phyloP scores from a whole-genome alignment of 2,888 invertebrate genomes.

The Daptonema setosum region DNA sequence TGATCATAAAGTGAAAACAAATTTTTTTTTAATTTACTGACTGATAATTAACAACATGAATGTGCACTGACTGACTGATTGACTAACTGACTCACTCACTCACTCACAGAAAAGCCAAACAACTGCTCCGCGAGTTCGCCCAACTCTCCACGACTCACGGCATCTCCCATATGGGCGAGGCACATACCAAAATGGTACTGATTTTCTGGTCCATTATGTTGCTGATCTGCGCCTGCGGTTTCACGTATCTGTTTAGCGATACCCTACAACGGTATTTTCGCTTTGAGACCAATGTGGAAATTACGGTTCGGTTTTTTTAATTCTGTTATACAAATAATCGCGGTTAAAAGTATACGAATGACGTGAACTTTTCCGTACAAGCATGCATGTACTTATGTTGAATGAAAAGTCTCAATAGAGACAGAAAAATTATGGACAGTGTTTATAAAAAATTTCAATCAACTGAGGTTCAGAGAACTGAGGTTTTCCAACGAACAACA shows the following conservation, averaged over 20 bases:
- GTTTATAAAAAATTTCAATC: too few species aligned
- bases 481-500: too few species aligned
- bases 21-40: not conserved
- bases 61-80: too few species aligned
- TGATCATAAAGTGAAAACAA: not conserved
- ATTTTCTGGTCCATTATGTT: constrained; percentile 2
- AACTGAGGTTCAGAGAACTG: too few species aligned
- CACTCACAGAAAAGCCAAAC: not conserved
- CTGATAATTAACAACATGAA: too few species aligned
- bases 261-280: not conserved
- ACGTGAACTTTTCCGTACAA: too few species aligned
- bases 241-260: not conserved
- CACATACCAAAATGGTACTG: constrained; percentile 1
- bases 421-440: too few species aligned
- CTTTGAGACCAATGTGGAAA: not conserved
- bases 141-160: constrained; percentile 2
- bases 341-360: too few species aligned
- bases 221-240: not conserved
- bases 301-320: not conserved
- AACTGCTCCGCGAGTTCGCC: not conserved
- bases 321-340: too few species aligned
- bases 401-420: too few species aligned
- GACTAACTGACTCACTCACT: too few species aligned
- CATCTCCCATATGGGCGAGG: constrained; percentile 3
- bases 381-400: too few species aligned